phyloP scores from a whole-genome alignment of 1,140 invertebrate species.

The Drosophila nigrodunni region DNA sequence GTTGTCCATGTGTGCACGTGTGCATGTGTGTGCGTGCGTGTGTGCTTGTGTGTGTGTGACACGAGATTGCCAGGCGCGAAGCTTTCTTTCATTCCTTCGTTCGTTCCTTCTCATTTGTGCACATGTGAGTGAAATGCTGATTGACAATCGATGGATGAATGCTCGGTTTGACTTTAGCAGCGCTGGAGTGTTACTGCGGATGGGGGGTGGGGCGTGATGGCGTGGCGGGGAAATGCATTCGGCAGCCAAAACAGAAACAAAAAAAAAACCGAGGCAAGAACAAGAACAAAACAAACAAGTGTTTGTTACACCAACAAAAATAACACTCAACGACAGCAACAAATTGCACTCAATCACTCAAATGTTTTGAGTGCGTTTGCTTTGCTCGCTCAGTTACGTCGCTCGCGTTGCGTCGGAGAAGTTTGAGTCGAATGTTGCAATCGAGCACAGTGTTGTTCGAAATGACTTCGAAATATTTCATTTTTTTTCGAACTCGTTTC shows the following conservation, averaged over 20 bases:
- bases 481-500: slow-evolving; percentile 45
- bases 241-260: not conserved
- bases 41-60: slow-evolving; percentile 22
- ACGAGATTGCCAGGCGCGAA: slow-evolving; percentile 29
- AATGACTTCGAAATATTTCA: slow-evolving; percentile 56
- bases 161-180: not conserved
- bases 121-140: slow-evolving; percentile 56
- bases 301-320: slow-evolving; percentile 33
- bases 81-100: slow-evolving; percentile 40
- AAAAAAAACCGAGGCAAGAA: slow-evolving; percentile 13
- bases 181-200: not conserved
- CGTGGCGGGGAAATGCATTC: slow-evolving; percentile 31
- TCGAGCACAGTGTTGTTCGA: slow-evolving; percentile 52
- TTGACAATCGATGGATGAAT: slow-evolving; percentile 75
- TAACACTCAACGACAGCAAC: slow-evolving; percentile 11
- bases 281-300: slow-evolving; percentile 50
- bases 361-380: too few relatives aligned
- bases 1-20: slow-evolving; percentile 35
- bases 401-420: slow-evolving; percentile 13
- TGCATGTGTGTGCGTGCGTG: slow-evolving; percentile 24
- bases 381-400: slow-evolving; percentile 1
- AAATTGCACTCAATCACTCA: slow-evolving; percentile 25
- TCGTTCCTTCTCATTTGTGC: slow-evolving; percentile 59
- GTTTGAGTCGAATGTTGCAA: slow-evolving; percentile 72
- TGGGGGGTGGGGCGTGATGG: not conserved